Percentiles rank a stretch among this genome's conserved stretches.
Conservation (phyloP, 2,797 vertebrate species). For the Sciurus carolinensis region DNA sequence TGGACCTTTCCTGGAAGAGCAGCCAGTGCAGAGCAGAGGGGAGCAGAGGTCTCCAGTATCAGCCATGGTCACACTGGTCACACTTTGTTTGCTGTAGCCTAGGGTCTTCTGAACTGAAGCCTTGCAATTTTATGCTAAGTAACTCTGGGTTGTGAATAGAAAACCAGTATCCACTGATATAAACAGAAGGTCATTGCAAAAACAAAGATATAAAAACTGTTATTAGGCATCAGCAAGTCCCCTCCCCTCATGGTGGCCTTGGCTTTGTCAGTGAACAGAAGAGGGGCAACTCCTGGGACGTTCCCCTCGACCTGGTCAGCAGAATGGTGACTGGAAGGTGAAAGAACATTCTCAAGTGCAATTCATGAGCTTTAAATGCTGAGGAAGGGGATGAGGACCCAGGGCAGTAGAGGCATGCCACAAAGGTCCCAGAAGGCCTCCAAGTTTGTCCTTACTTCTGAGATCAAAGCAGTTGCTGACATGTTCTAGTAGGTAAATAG, state of each 20-base stretch:
- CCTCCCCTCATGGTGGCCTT: neutral
- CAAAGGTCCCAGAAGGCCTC: too few species aligned
- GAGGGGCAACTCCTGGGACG: too few species aligned
- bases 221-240: neutral
- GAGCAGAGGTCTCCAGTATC: neutral
- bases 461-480: neutral
- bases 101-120: neutral
- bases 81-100: neutral
- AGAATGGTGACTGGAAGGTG: neutral
- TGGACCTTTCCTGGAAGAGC: neutral
- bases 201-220: neutral
- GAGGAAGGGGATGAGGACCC: neutral
- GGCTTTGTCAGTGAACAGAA: neutral
- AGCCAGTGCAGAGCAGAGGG: too few species aligned
- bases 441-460: neutral
- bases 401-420: rapidly evolving
- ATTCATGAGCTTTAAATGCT: rapidly evolving
- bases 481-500: neutral
- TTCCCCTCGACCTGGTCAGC: neutral
- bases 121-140: neutral
- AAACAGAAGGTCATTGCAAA: neutral
- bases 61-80: rapidly evolving
- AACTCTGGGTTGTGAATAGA: neutral
- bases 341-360: neutral
- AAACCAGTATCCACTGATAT: neutral